Conservation (phyloP, 2,113 vertebrate genomes). For the Nanorana parkeri region DNA sequence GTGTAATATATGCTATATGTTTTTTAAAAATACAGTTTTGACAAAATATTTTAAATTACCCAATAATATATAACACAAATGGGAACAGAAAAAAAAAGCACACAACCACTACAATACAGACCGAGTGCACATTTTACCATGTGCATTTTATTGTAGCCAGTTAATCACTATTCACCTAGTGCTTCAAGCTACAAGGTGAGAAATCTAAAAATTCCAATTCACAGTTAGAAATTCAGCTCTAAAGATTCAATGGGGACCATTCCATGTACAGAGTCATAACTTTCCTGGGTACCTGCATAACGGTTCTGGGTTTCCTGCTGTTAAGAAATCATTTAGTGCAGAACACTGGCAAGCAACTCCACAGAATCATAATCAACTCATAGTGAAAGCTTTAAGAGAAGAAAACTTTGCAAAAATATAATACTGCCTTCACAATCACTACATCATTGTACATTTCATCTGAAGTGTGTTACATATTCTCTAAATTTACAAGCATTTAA, state of each 20-base stretch:
- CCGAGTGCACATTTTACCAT: too few species aligned
- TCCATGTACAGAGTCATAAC: constrained; percentile 20
- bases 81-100: too few species aligned
- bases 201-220: constrained; percentile 1
- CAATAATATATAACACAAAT: too few species aligned
- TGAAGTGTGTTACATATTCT: too few species aligned
- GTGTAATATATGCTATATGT: too few species aligned
- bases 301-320: constrained; percentile 24
- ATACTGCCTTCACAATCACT: neutral
- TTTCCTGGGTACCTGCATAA: constrained; percentile 19
- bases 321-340: constrained; percentile 18
- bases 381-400: neutral
- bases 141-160: neutral
- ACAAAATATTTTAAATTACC: too few species aligned
- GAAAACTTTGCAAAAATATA: neutral
- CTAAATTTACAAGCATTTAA: too few species aligned
- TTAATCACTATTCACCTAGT: neutral
- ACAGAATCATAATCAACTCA: constrained; percentile 32
- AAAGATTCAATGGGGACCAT: constrained; percentile 6
- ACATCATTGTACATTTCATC: too few species aligned
- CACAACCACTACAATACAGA: too few species aligned
- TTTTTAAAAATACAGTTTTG: too few species aligned
- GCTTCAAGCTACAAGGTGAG: neutral
- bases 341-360: neutral
- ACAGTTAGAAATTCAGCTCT: constrained; percentile 21